A percentile compares a stretch with the other conserved stretches of the same genome.
Evolutionary conservation across 2,888 invertebrate species (phyloP).

Genomic region (Willowsia nigromaculata): DNA sequence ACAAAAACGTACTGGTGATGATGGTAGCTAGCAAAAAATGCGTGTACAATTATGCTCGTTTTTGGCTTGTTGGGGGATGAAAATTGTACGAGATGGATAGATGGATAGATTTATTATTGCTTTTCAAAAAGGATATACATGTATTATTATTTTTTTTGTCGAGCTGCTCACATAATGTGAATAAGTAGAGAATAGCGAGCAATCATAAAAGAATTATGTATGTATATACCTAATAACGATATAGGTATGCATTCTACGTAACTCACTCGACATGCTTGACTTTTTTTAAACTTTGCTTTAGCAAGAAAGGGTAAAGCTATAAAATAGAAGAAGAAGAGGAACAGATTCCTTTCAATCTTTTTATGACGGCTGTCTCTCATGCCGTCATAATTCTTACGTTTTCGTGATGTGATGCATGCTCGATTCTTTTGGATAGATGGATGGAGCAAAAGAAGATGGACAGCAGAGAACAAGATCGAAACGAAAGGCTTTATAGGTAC

Average conservation of each 20-base stretch:
- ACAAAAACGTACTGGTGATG: slow-evolving; percentile 30
- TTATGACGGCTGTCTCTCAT: slow-evolving; percentile 78
- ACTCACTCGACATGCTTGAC: slow-evolving; percentile 62
- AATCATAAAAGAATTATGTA: slow-evolving; percentile 34
- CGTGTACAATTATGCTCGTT: slow-evolving; percentile 14
- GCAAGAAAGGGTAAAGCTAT: slow-evolving; percentile 39
- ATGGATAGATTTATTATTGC: slow-evolving; percentile 71
- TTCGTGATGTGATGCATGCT: slow-evolving; percentile 72
- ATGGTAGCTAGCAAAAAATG: slow-evolving; percentile 30
- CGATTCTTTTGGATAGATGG: slow-evolving; percentile 71
- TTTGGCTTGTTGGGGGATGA: slow-evolving; percentile 47
- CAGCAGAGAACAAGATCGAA: slow-evolving; percentile 42
- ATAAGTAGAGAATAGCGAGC: background rate
- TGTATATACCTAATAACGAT: background rate
- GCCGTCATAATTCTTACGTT: slow-evolving; percentile 77
- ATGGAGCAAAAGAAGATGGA: slow-evolving; percentile 61
- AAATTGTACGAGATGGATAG: slow-evolving; percentile 59
- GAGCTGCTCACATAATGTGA: slow-evolving; percentile 41
- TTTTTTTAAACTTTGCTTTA: slow-evolving; percentile 51
- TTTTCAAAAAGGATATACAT: slow-evolving; percentile 67
- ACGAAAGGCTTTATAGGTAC: slow-evolving; percentile 48
- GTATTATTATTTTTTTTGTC: slow-evolving; percentile 50
- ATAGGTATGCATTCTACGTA: background rate
- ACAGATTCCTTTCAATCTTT: slow-evolving; percentile 73
- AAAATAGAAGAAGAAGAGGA: slow-evolving; percentile 60